Evolutionary conservation across 2,797 vertebrate genomes (phyloP), one percentile per base, ranked within the genome.

Genomic region (Adelosebastes latens): DNA sequence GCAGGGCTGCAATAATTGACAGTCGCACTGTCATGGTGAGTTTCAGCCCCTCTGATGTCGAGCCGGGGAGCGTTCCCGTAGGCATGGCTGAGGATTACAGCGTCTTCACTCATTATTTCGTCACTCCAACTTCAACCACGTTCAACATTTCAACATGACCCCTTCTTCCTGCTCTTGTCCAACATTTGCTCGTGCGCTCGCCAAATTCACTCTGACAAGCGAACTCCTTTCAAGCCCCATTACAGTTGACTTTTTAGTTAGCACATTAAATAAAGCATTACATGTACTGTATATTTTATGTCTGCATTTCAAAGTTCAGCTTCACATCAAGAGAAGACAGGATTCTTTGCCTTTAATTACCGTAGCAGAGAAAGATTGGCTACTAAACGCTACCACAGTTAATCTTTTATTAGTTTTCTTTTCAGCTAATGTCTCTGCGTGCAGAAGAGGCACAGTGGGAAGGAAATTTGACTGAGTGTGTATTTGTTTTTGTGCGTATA

Each of bases 51-150:
- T 94, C 86, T 93, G 88, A 93, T 92, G 87, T 88, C 46, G 78
- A 88, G 82, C 77, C 81, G 74, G 80, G 61, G 39, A 78, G 60
- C 67, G 31, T 79, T 88, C 90, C 90, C 80, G 6, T 29, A 62
- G 85, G 86, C 83, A n/a, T 9, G 61, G 64, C 72, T 49, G 75
- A 75, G 71, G 76, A 93, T 94, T 94, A 87, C 93, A 90, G 80
- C 65, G 83, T 92, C 84, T 86, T 85, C 87, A 70, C 88, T 67
- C 90, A 72, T 84, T 87, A 88, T 95, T 94, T 92, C 94, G 91
- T 94, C 94, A 94, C 75, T 88, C 83, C 61, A 52, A 85, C 82
- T 86, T 83, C 83, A 84, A 70, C 80, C 66, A 56, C 11, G 49
- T 85, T 93, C 86, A 89, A 83, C 82, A 60, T 79, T 87, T 85